Conservation (phyloP, 1,140 invertebrate species). For the Coelopa frigida region DNA sequence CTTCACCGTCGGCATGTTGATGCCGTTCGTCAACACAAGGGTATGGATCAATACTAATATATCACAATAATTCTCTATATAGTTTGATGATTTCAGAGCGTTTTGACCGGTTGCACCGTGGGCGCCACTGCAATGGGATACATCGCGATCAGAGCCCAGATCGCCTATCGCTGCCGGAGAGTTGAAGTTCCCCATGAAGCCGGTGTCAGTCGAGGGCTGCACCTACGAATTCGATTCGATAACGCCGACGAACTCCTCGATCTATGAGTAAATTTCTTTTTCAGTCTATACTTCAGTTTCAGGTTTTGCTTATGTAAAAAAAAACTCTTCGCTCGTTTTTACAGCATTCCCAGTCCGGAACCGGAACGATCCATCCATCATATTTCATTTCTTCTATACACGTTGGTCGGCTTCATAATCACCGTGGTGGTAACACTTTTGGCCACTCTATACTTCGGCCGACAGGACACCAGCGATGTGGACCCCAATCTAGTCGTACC, state of each 20-base stretch:
- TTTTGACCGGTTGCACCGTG: slow-evolving; percentile 20
- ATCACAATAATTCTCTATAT: not conserved
- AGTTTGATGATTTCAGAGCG: slow-evolving; percentile 18
- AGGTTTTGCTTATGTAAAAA: not conserved
- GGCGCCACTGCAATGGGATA: slow-evolving; percentile 20
- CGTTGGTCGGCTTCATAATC: slow-evolving; percentile 34
- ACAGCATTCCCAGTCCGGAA: slow-evolving; percentile 6
- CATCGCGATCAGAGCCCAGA: slow-evolving; percentile 24
- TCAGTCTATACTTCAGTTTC: slow-evolving; percentile 1
- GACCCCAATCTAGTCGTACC: slow-evolving; percentile 24
- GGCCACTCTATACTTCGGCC: slow-evolving; percentile 28
- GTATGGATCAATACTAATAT: slow-evolving; percentile 25
- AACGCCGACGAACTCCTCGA: slow-evolving; percentile 20
- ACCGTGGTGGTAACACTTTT: slow-evolving; percentile 22
- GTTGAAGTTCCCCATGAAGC: slow-evolving; percentile 22
- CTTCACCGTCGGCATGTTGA: slow-evolving; percentile 75
- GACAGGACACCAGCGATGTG: slow-evolving; percentile 22
- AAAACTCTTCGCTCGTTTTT: not conserved
- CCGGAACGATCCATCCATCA: slow-evolving; percentile 28
- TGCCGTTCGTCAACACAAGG: slow-evolving; percentile 69
- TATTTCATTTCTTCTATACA: slow-evolving; percentile 52
- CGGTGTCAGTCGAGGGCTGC: slow-evolving; percentile 25
- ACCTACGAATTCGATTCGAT: slow-evolving; percentile 22
- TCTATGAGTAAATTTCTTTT: slow-evolving; percentile 21
- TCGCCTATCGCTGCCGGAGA: slow-evolving; percentile 24